These are phyloP conservation scores for Ciona savignyi DNA, from an alignment of 23 tunicate species.

Conservation along the genomic window DNA sequence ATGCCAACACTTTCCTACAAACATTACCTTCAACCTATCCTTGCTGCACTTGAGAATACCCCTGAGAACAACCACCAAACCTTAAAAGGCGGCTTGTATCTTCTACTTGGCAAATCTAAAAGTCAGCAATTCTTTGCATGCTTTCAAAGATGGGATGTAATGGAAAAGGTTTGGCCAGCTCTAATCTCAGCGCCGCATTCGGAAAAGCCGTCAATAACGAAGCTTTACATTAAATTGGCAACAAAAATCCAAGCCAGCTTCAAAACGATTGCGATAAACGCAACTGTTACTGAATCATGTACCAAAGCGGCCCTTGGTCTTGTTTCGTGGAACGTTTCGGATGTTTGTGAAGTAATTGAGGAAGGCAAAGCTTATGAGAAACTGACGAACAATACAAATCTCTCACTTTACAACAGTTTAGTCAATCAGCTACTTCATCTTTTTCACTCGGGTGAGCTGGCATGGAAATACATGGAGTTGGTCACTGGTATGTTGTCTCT, in stretches of 20 bases:
- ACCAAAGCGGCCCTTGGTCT: slow-evolving; percentile 23
- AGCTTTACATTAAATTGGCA: slow-evolving; percentile 47
- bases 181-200: slow-evolving; percentile 59
- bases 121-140: slow-evolving; percentile 26
- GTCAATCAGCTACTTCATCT: slow-evolving; percentile 30
- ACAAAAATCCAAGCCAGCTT: slow-evolving; percentile 43
- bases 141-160: slow-evolving; percentile 62
- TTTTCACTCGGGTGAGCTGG: slow-evolving; percentile 19
- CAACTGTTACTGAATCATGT: slow-evolving; percentile 11
- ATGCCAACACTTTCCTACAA: slow-evolving; percentile 47
- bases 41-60: slow-evolving; percentile 41
- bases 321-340: slow-evolving; percentile 2
- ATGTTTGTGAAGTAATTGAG: neutral
- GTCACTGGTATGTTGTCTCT: slow-evolving; percentile 46
- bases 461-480: slow-evolving; percentile 42
- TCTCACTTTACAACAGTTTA: slow-evolving; percentile 11
- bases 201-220: slow-evolving; percentile 74
- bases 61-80: slow-evolving; percentile 32
- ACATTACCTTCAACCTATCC: slow-evolving; percentile 58
- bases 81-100: slow-evolving; percentile 76
- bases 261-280: slow-evolving; percentile 39
- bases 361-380: slow-evolving; percentile 4
- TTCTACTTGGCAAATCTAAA: slow-evolving; percentile 57
- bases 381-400: neutral
- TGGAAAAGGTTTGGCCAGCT: slow-evolving; percentile 79